Base-by-base conservation (phyloP, 2,797 vertebrate species). In the Argya squamiceps region DNA sequence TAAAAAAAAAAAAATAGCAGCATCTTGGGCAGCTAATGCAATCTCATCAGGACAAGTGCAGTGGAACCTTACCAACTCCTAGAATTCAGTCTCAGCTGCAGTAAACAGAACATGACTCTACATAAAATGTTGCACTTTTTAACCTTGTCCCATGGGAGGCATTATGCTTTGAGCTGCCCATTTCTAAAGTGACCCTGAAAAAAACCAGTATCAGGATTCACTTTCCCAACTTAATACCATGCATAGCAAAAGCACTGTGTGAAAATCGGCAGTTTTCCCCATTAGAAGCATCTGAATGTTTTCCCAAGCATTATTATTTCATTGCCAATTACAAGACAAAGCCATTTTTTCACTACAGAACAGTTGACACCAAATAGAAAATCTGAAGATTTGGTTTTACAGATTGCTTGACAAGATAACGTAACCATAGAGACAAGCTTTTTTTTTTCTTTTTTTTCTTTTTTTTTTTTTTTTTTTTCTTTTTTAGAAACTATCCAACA, bases 11-110 rank as follows among this genome's bases (percentile, higher is more conserved):
- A 97, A 92, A 98, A 97, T 98, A 98, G 98, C 98, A 98, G 98
- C 98, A 98, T 98, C 94, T 97, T 96, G 97, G 98, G 97, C 98
- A 98, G 98, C 97, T 98, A 98, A 98, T 98, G 98, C 98, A 96
- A 89, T 98, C 97, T 96, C 98, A 98, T 94, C 93, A 97, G 96
- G 98, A 98, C 97, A 98, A 97, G 89, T 86, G 90, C 94, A 93
- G 89, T 71, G 37, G 94, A 95, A 95, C 7, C 1, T 97, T 91
- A 94, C 68, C 88, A 92, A 84, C 78, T 83, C 85, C 87, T 85
- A 75, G 69, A 93, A 90, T 83, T 95, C 24, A 92, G 67, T 75
- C 56, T 83, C 36, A 73, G 47, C 52, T 84, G 87, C 80, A 96
- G 65, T 75, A 67, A 92, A 80, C 50, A 88, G 64, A 89, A 85